Evolutionary conservation across 2,888 invertebrate genomes (phyloP).

Genomic region (Drosophila sordidula): DNA sequence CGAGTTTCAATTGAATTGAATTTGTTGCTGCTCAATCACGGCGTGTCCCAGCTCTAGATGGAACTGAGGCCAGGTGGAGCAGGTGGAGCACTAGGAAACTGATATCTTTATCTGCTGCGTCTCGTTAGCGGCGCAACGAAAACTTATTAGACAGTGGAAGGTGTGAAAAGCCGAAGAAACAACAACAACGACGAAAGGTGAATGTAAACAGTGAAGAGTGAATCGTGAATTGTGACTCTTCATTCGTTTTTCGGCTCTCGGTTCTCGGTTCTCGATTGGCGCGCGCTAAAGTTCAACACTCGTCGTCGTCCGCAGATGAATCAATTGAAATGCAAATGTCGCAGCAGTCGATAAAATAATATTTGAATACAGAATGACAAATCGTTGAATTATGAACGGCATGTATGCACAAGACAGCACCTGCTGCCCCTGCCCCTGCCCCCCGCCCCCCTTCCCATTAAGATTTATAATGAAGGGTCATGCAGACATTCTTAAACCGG

Average conservation of each 20-base stretch:
- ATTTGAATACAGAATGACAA: constrained; percentile 80
- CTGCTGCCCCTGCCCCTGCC: constrained; percentile 4
- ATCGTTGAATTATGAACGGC: constrained; percentile 75
- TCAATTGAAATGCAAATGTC: constrained; percentile 77
- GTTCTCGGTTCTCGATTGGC: constrained; percentile 47
- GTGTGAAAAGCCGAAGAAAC: constrained; percentile 61
- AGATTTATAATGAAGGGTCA: constrained; percentile 4
- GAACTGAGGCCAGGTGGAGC: constrained; percentile 15
- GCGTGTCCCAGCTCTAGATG: too few relatives aligned
- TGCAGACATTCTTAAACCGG: not conserved
- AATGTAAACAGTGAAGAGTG: constrained; percentile 21
- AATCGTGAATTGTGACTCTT: constrained; percentile 42
- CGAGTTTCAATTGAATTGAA: too few relatives aligned
- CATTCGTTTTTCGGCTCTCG: constrained; percentile 16
- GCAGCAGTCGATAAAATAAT: constrained; percentile 51
- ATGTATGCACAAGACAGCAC: constrained; percentile 15
- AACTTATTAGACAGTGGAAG: constrained; percentile 58
- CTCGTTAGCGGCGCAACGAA: constrained; percentile 52
- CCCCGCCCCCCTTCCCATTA: too few relatives aligned
- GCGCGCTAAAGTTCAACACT: constrained; percentile 74
- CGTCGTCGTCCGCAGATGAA: constrained; percentile 51
- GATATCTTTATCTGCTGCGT: constrained; percentile 68
- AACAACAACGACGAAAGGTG: constrained; percentile 7
- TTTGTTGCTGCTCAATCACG: too few relatives aligned
- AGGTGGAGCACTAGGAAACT: constrained; percentile 53